Conservation (phyloP, 2,113 vertebrate species). For the Lontra canadensis region DNA sequence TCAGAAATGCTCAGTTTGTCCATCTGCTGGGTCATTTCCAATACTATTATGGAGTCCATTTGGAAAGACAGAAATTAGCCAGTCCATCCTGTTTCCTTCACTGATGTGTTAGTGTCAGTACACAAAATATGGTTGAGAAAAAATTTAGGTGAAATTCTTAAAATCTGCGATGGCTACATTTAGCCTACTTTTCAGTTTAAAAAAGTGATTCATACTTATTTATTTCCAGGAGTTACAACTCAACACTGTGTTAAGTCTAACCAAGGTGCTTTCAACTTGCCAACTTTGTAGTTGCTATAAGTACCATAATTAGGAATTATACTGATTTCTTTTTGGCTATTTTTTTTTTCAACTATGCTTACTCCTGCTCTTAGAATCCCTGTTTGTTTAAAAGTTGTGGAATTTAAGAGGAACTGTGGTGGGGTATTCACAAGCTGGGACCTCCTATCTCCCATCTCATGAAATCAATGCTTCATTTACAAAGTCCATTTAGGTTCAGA, state of each 20-base stretch:
- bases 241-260: conserved; percentile 37
- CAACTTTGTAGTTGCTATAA: conserved; percentile 47
- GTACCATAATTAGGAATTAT: conserved; percentile 20
- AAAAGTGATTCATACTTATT: conserved; percentile 52
- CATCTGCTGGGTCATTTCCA: background rate
- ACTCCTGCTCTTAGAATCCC: background rate
- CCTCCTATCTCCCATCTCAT: background rate
- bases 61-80: conserved; percentile 25
- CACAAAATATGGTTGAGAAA: conserved; percentile 33
- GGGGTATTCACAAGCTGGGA: background rate
- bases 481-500: background rate
- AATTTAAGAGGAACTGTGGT: background rate
- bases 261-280: conserved; percentile 42
- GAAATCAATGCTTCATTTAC: background rate
- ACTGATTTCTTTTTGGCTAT: background rate
- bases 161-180: conserved; percentile 44
- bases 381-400: background rate
- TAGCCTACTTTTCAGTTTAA: conserved; percentile 63
- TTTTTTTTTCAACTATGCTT: conserved; percentile 26
- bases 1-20: background rate
- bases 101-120: conserved; percentile 13
- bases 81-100: background rate
- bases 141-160: conserved; percentile 43
- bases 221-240: conserved; percentile 51
- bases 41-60: background rate